phyloP scores from a whole-genome alignment of 2,797 vertebrate genomes.

The Eupleurogrammus muticus region DNA sequence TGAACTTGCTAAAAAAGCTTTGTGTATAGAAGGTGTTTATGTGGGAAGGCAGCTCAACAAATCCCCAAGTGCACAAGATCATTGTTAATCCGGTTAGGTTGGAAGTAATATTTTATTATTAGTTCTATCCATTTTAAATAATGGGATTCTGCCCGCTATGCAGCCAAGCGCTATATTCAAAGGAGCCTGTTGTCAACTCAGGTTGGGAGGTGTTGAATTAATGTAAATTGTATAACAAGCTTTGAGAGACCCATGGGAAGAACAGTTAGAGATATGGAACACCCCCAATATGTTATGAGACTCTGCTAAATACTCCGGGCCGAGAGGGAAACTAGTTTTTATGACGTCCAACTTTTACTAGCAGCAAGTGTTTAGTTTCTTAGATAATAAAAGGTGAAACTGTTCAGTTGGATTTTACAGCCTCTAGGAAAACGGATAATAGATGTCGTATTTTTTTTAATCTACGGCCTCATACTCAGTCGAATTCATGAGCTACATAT shows the following conservation, averaged over 20 bases:
- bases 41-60: conserved; percentile 68
- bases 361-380: conserved; percentile 16
- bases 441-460: neutral
- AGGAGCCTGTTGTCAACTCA: conserved; percentile 61
- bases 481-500: neutral
- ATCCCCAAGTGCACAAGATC: conserved; percentile 75
- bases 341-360: conserved; percentile 12
- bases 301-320: conserved; percentile 51
- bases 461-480: neutral
- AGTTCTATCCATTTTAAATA: conserved; percentile 81
- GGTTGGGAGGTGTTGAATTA: conserved; percentile 70
- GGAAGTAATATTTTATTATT: conserved; percentile 83
- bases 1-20: conserved; percentile 67
- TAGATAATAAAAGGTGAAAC: conserved; percentile 7
- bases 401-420: conserved; percentile 1
- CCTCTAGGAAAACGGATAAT: conserved; percentile 1
- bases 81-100: conserved; percentile 78
- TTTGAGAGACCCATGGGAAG: conserved; percentile 57
- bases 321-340: conserved; percentile 44
- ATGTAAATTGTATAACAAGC: conserved; percentile 68
- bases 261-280: conserved; percentile 47
- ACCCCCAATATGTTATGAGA: conserved; percentile 23
- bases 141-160: conserved; percentile 76
- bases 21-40: conserved; percentile 62
- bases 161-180: conserved; percentile 66